Percentiles rank a stretch among this genome's conserved stretches.
phyloP scores from a whole-genome alignment of 2,113 vertebrate species.

The Danio rerio region DNA sequence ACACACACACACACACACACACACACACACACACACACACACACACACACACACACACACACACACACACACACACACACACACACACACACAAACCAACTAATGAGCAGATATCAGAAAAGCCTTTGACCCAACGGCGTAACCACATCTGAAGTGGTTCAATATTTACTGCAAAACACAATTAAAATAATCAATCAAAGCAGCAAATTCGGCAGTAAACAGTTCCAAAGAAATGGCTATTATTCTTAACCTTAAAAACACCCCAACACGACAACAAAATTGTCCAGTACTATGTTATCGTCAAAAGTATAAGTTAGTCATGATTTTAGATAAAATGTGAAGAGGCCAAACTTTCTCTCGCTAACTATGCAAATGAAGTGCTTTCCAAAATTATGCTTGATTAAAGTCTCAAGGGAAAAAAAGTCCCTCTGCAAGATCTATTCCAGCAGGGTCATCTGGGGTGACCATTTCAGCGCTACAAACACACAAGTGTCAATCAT shows the following conservation, averaged over 20 bases:
- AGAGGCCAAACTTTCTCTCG: neutral
- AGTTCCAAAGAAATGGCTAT: neutral
- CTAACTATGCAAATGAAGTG: slow-evolving; percentile 12
- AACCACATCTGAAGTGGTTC: neutral
- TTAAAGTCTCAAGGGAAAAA: slow-evolving; percentile 16
- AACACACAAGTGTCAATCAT: neutral
- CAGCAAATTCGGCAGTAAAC: neutral
- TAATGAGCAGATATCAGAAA: slow-evolving; percentile 32
- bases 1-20: neutral
- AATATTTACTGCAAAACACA: slow-evolving; percentile 29
- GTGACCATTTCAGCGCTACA: neutral
- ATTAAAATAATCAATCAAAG: slow-evolving; percentile 33
- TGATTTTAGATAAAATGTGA: neutral
- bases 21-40: neutral
- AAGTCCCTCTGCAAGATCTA: slow-evolving; percentile 10
- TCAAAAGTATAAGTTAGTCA: neutral
- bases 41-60: neutral
- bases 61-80: neutral
- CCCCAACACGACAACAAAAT: too few relatives aligned
- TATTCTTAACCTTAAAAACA: neutral
- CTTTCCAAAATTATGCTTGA: neutral
- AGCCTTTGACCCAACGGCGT: neutral
- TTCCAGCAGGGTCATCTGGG: neutral
- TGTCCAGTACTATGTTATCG: neutral
- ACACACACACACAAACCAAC: neutral